Percentiles rank a stretch among this genome's conserved stretches.
Evolutionary conservation across 1,140 invertebrate genomes (phyloP).

Genomic region (Cheumatopsyche charites): DNA sequence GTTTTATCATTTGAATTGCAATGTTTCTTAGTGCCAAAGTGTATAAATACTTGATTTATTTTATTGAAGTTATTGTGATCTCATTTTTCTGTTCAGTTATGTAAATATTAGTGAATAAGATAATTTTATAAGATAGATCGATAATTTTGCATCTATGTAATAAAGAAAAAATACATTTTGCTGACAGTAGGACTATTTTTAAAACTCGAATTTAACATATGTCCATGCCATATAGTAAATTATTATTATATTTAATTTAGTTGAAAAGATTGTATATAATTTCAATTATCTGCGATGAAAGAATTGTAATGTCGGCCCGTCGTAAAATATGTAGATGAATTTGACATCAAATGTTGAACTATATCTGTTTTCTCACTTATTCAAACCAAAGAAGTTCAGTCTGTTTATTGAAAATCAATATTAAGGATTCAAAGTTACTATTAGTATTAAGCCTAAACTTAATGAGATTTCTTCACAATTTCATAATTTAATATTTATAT

Average conservation of each 20-base stretch:
- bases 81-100: slow-evolving; percentile 48
- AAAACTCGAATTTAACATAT: slow-evolving; percentile 4
- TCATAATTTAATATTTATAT: neutral
- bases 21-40: slow-evolving; percentile 48
- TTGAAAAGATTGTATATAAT: slow-evolving; percentile 5
- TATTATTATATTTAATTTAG: slow-evolving; percentile 26
- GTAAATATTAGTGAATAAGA: slow-evolving; percentile 5
- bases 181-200: too few relatives aligned
- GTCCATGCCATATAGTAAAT: slow-evolving; percentile 43
- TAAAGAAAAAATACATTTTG: slow-evolving; percentile 11
- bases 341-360: slow-evolving; percentile 13
- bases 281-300: neutral
- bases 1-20: slow-evolving; percentile 12
- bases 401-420: slow-evolving; percentile 35
- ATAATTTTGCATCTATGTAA: slow-evolving; percentile 6
- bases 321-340: neutral
- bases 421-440: slow-evolving; percentile 48
- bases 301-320: neutral
- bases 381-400: slow-evolving; percentile 45
- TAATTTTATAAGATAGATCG: neutral
- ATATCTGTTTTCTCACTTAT: slow-evolving; percentile 6
- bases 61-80: slow-evolving; percentile 49
- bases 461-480: slow-evolving; percentile 8
- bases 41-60: slow-evolving; percentile 46
- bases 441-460: slow-evolving; percentile 45